phyloP scores from a whole-genome alignment of 2,113 vertebrate genomes.

The Lycaon pictus region DNA sequence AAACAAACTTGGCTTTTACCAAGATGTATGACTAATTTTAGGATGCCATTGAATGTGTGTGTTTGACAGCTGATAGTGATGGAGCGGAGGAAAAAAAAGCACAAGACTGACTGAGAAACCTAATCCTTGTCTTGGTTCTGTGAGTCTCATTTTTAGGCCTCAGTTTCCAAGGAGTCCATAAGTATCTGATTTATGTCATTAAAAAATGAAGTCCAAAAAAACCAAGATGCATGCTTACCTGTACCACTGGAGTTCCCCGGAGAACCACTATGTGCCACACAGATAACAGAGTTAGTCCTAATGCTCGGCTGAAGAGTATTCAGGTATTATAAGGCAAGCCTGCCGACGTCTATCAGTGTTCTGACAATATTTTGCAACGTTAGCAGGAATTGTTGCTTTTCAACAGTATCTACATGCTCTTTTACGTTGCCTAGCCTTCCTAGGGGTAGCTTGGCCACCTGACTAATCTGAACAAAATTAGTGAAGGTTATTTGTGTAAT shows the following conservation, averaged over 20 bases:
- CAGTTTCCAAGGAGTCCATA: neutral
- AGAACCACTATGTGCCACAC: neutral
- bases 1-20: neutral
- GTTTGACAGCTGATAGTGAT: neutral
- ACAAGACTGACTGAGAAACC: neutral
- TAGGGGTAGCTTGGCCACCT: neutral
- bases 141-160: conserved; percentile 3
- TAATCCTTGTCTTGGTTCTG: neutral
- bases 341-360: neutral
- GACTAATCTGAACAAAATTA: neutral
- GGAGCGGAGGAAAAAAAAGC: neutral
- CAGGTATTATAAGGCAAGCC: neutral
- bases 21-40: neutral
- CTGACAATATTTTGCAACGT: neutral
- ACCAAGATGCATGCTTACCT: neutral
- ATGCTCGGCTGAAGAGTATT: neutral
- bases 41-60: neutral
- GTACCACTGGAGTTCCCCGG: neutral
- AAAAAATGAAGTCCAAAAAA: neutral
- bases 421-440: neutral
- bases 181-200: neutral
- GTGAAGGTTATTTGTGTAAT: neutral
- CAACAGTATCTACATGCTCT: neutral
- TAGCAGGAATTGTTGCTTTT: neutral
- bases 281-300: neutral